Conservation (phyloP, 2,888 invertebrate species). For the Epinotia brunnichana region DNA sequence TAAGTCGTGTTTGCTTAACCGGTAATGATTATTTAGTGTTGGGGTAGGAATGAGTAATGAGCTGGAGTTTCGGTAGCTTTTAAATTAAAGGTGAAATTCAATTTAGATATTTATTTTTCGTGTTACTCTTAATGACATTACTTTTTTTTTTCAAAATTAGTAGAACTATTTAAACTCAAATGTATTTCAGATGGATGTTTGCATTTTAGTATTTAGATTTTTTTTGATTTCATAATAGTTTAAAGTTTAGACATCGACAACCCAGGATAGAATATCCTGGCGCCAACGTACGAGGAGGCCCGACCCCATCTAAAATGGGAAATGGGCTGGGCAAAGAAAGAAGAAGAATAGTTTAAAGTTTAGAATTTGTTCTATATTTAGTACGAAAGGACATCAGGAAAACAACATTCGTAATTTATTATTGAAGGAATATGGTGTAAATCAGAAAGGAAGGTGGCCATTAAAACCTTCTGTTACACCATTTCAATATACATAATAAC, state of each 20-base stretch:
- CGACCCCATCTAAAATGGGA: no score
- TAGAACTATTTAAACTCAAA: not conserved
- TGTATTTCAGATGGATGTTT: not conserved
- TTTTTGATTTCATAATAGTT: not conserved
- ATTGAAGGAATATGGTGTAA: not conserved
- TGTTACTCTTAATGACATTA: not conserved
- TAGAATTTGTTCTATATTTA: not conserved
- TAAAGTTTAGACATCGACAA: no score
- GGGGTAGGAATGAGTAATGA: slow-evolving; percentile 36
- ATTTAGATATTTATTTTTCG: slow-evolving; percentile 17
- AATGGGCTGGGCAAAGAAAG: no score
- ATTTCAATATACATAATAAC: slow-evolving; percentile 1
- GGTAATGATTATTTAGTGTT: slow-evolving; percentile 58
- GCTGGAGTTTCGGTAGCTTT: slow-evolving; percentile 36
- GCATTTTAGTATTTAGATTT: not conserved
- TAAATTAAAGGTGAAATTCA: slow-evolving; percentile 28
- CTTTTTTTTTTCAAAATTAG: not conserved
- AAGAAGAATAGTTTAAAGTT: not conserved
- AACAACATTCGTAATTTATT: not conserved
- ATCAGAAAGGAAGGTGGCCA: not conserved
- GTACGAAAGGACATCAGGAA: not conserved
- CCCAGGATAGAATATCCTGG: no score
- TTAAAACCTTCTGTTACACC: slow-evolving; percentile 8
- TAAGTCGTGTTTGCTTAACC: slow-evolving; percentile 58
- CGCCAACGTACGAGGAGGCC: no score